Conservation (phyloP, 2,888 invertebrate genomes). For the Apocheima hispidaria region DNA sequence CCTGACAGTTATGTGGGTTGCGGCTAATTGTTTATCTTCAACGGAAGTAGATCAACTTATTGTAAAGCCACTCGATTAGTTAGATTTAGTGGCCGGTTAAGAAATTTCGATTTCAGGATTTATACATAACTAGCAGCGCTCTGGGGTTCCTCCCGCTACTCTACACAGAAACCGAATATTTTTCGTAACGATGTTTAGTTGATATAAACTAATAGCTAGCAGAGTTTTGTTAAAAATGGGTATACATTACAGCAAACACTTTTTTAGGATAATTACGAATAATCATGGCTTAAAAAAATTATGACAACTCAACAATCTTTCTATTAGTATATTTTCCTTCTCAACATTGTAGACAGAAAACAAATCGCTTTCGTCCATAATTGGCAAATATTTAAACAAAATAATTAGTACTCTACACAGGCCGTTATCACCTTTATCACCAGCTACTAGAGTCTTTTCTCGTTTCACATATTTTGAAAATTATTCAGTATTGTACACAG, state of each 20-base stretch:
- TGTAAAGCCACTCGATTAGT: constrained; percentile 26
- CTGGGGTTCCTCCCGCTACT: too few relatives aligned
- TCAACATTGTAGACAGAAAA: constrained; percentile 48
- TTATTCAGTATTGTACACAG: not conserved
- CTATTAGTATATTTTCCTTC: constrained; percentile 37
- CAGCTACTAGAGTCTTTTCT: not conserved
- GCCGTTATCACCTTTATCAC: not conserved
- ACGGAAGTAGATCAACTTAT: constrained; percentile 32
- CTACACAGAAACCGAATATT: too few relatives aligned
- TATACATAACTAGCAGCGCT: too few relatives aligned
- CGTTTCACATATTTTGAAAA: not conserved
- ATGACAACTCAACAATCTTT: constrained; percentile 1
- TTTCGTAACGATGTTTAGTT: too few relatives aligned
- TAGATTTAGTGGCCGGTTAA: constrained; percentile 5
- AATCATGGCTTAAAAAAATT: not conserved
- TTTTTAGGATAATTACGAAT: too few relatives aligned
- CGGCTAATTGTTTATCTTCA: constrained; percentile 61
- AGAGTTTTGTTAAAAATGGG: too few relatives aligned
- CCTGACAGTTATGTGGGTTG: constrained; percentile 60
- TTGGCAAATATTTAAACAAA: constrained; percentile 74
- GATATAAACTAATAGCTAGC: too few relatives aligned
- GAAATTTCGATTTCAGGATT: constrained; percentile 3
- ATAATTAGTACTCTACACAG: constrained; percentile 59
- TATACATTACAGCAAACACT: too few relatives aligned
- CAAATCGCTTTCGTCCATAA: constrained; percentile 61